Evolutionary conservation across 2,113 vertebrate species (phyloP), one percentile per base, ranked within the genome.

Genomic region (Triplophysa rosa): DNA sequence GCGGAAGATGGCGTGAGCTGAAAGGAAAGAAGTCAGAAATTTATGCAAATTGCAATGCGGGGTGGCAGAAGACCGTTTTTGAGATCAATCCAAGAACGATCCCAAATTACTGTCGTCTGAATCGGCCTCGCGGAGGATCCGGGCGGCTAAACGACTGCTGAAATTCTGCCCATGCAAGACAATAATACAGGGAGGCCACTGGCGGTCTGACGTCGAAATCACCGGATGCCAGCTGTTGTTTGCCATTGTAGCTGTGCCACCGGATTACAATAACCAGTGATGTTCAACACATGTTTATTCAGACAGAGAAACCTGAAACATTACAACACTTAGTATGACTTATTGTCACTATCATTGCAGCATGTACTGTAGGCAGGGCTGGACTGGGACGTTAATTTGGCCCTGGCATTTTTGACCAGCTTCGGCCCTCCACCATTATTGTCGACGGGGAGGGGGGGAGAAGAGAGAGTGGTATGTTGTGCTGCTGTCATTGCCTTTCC

Each of bases 41-140:
- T 81, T 56, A 81, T 84, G 74, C 29, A 84, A 84, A 81, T 84
- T 84, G 47, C 63, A 73, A 62, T 66, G 67, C 56, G 61, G 82
- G 42, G 42, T 78, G 63, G 33, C 68, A 47, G 63, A 37, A 65
- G 62, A 80, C 54, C 68, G 29, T 68, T 73, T 33, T 37, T 63
- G 29, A 45, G 64, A 56, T 23, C 17, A 23, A 45, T 68, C 52
- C 68, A 66, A 78, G 71, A 81, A 78, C 63, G n/a, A 62, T 78
- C 69, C 42, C 72, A 83, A 83, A 65, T 83, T 75, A 64, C 45
- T 37, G 6, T 49, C 47, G 67, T 81, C 23, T 21, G 42, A 79
- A 42, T 62, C 77, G 3, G 77, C 45, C 29, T 79, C 64, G 29
- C 54, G 62, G 23, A 69, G n/a, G 52, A 80, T 61, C 26, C 47